Evolutionary conservation across 2,113 vertebrate genomes (phyloP), one percentile per base, ranked within the genome.

Genomic region (Etheostoma spectabile): DNA sequence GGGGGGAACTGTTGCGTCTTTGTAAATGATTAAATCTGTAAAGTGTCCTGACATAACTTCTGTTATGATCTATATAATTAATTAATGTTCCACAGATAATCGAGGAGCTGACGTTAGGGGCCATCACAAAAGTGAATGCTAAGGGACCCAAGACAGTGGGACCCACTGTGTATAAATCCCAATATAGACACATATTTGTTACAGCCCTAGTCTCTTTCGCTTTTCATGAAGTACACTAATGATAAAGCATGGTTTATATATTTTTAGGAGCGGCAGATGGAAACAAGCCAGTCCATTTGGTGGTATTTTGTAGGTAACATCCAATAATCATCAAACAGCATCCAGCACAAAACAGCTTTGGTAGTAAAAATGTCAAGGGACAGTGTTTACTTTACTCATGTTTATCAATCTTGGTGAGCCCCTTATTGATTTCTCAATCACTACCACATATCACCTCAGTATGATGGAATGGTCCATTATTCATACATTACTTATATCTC

Each of bases 331-430:
- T n/a, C n/a, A 24, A 51, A 22, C 46, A 62, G 45, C 27, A 62
- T 33, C 4, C 33, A 45, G 22, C 19, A 14, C 48, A 68, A 81
- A 75, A 1, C 18, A 51, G 30, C 11, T 42, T 13, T 38, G 49
- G 18, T 68, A 19, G 8, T 19, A 56, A 27, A 74, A 65, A 64
- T 59, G 21, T 52, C 7, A 67, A 38, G 21, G 52, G 6, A 62
- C 45, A 18, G 19, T 8, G 19, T 21, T 79, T 14, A 60, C 67
- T 74, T 60, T 76, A 53, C 48, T 65, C 64, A 61, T 66, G 48
- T 80, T 61, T 66, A 67, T 66, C 66, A 66, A 45, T 62, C 60
- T 30, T 21, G 69, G 21, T 60, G 56, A 75, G 33, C 46, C 75
- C 38, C 19, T 77, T 33, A 73, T 73, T 51, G 83, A 73, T 73